Evolutionary conservation across 2,113 vertebrate genomes (phyloP), one percentile per base, ranked within the genome.

Genomic region (Sarotherodon lohbergeri): DNA sequence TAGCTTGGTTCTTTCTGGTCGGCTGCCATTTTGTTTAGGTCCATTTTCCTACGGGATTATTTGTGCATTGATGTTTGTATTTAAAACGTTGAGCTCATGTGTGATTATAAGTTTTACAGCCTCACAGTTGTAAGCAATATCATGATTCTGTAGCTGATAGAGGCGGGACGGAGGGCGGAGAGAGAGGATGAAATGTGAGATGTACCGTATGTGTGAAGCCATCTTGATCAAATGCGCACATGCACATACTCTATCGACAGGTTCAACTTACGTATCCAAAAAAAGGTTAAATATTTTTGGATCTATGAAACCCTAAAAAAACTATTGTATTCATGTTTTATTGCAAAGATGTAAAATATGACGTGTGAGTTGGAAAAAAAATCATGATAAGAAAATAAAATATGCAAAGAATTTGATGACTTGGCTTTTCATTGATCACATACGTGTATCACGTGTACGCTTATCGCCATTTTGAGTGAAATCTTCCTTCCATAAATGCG

Each of bases 301-400:
- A 98, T 98, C 98, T 98, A 98, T 98, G 97, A 98, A 99, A 98
- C 97, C 97, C 97, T 98, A 97, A 97, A 73, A 48, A 97, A 98
- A 98, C 97, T 98, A 98, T 98, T 98, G 97, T 98, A 98, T 98
- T 97, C 98, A 98, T 98, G 97, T 99, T 99, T 99, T 98, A 98
- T 98, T 98, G 97, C 98, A 98, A 98, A 98, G 97, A 98, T 99
- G 98, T 99, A 98, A 99, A 98, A 98, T 98, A 99, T 97, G 97
- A 98, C 97, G 97, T 98, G 98, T 98, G 98, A 98, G 97, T 98
- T 98, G 97, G 97, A 97, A 98, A 92, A 94, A 97, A 98, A 97
- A 97, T 96, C 97, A 98, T 97, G 97, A 98, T 98, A 98, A 98
- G 92, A 96, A 95, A 96, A 96, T 96, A 96, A 96, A 99, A 99